phyloP scores from a whole-genome alignment of 2,888 invertebrate species.

The Tiphia femorata region DNA sequence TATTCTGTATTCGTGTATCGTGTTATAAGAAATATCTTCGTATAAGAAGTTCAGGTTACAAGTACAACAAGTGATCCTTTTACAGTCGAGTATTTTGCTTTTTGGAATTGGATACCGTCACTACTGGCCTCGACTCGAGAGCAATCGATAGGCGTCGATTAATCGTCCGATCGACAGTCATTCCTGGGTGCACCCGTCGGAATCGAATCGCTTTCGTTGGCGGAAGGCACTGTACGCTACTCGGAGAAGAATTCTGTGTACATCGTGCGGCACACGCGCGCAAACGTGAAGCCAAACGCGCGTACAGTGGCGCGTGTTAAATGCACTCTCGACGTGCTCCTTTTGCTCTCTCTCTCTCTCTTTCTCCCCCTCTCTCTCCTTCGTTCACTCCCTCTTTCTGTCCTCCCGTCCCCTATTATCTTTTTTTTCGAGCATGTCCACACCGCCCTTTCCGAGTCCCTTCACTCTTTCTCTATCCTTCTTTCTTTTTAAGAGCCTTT shows the following conservation, averaged over 20 bases:
- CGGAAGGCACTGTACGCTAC: not conserved
- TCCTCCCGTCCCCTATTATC: constrained; percentile 1
- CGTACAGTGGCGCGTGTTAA: constrained; percentile 12
- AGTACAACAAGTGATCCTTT: no score
- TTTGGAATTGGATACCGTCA: no score
- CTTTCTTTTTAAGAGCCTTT: no score
- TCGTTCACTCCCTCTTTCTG: constrained; percentile 9
- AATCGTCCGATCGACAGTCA: no score
- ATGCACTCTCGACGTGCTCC: constrained; percentile 18
- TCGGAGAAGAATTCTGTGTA: not conserved
- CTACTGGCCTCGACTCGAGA: no score
- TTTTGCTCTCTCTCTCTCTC: constrained; percentile 16
- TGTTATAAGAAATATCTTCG: no score
- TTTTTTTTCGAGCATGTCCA: no score
- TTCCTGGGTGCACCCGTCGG: no score
- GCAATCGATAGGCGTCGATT: no score
- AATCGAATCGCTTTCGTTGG: constrained; percentile 8
- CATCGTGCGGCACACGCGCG: not conserved
- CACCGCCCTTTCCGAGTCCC: not conserved
- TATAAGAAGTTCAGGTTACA: no score
- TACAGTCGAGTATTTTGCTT: no score
- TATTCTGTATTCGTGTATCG: no score
- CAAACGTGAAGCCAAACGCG: constrained; percentile 5
- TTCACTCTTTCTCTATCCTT: constrained; percentile 4
- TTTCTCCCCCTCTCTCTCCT: not conserved